These are phyloP conservation scores for Podarcis lilfordi DNA, from an alignment of 2,797 vertebrate species.

Conservation along the genomic window DNA sequence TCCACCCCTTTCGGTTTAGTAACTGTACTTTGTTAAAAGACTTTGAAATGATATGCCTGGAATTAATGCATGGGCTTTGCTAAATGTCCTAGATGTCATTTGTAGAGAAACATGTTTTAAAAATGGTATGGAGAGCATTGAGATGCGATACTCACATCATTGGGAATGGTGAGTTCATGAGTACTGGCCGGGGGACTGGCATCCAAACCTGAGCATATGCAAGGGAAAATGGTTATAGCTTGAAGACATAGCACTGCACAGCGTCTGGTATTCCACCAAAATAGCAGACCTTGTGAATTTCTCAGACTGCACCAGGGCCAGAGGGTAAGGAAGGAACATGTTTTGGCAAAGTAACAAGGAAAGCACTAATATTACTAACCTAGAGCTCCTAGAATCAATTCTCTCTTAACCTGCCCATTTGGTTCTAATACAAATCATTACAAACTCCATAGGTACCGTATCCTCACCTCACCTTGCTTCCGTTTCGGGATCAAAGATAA, in stretches of 20 bases:
- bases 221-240: conserved; percentile 76
- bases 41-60: neutral
- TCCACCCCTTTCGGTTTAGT: conserved; percentile 5
- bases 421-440: neutral
- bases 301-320: conserved; percentile 46
- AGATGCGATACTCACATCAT: conserved; percentile 91
- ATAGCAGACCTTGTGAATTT: conserved; percentile 57
- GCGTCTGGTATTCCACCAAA: conserved; percentile 43
- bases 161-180: conserved; percentile 99
- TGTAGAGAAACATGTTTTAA: neutral
- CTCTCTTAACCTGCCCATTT: neutral
- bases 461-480: neutral
- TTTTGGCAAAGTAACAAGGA: conserved; percentile 60
- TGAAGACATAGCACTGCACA: neutral
- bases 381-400: conserved; percentile 29
- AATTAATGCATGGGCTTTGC: conserved; percentile 15
- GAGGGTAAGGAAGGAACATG: conserved; percentile 67
- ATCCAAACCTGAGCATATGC: conserved; percentile 91
- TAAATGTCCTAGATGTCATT: neutral
- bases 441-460: neutral
- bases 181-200: conserved; percentile 97
- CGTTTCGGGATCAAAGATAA: neutral
- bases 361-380: conserved; percentile 51
- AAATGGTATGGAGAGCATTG: conserved; percentile 22
- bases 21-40: neutral